Conservation (phyloP, 2,888 invertebrate species). For the Lasioglossum calceatum region DNA sequence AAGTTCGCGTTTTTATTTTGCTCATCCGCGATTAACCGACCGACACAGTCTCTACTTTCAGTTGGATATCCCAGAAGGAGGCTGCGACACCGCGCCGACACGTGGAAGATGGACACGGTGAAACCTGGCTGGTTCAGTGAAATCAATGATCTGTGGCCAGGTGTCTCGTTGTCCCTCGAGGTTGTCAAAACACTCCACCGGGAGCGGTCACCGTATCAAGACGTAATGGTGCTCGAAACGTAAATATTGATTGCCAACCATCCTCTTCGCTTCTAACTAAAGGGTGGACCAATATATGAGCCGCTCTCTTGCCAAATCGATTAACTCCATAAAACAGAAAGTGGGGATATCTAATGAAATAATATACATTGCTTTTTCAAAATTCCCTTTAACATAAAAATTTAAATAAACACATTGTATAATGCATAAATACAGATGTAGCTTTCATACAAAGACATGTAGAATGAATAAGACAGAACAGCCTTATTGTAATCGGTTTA, state of each 20-base stretch:
- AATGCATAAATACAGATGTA: no score
- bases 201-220: constrained; percentile 93
- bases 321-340: no score
- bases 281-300: neutral
- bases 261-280: neutral
- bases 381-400: no score
- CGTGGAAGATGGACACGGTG: constrained; percentile 88
- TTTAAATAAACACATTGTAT: no score
- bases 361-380: no score
- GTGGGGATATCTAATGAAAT: no score
- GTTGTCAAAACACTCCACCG: constrained; percentile 92
- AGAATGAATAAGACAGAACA: no score
- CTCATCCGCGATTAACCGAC: constrained; percentile 42
- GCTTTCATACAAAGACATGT: no score
- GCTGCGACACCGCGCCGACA: neutral
- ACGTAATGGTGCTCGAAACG: constrained; percentile 93
- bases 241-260: constrained; percentile 81
- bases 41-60: constrained; percentile 52
- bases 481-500: no score
- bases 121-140: constrained; percentile 97
- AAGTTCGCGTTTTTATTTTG: constrained; percentile 56
- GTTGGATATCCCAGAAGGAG: constrained; percentile 36
- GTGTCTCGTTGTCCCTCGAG: constrained; percentile 94
- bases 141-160: constrained; percentile 95
- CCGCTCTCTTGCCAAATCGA: no score